Evolutionary conservation across 2,797 vertebrate genomes (phyloP).

Genomic region (Naso thynnoides): DNA sequence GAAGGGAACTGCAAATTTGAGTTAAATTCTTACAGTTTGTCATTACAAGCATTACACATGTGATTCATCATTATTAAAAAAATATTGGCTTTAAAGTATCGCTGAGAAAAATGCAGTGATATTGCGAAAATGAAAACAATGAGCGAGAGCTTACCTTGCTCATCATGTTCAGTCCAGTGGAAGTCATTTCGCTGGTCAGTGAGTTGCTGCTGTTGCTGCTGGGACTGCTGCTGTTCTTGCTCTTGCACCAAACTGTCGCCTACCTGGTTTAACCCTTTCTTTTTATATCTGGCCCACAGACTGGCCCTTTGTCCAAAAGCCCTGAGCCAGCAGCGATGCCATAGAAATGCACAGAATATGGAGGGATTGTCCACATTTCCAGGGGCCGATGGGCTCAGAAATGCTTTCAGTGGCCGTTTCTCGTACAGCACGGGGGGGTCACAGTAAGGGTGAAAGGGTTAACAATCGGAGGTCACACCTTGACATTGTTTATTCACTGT

Average conservation of each 20-base stretch:
- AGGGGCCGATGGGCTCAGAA: constrained; percentile 49
- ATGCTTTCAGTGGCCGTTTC: constrained; percentile 54
- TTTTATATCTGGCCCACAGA: constrained; percentile 73
- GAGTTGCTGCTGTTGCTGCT: constrained; percentile 50
- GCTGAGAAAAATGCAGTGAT: not conserved
- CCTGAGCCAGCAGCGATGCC: constrained; percentile 71
- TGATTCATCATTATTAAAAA: too few species aligned
- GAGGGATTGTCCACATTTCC: constrained; percentile 54
- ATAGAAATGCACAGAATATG: constrained; percentile 71
- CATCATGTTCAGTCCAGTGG: constrained; percentile 78
- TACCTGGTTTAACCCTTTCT: constrained; percentile 71
- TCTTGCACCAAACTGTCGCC: constrained; percentile 72
- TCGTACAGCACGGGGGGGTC: constrained; percentile 30
- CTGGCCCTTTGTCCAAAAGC: constrained; percentile 63
- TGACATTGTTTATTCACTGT: constrained; percentile 44
- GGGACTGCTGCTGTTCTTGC: constrained; percentile 58
- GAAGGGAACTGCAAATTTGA: too few species aligned
- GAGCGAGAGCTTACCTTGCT: constrained; percentile 64
- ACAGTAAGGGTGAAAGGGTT: constrained; percentile 58
- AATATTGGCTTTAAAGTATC: too few species aligned
- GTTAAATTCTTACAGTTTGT: too few species aligned
- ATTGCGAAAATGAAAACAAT: not conserved
- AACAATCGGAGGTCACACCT: constrained; percentile 63
- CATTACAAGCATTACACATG: not conserved
- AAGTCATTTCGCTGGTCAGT: constrained; percentile 71